Base-by-base conservation (phyloP, 2,888 invertebrate genomes). In the Drosophila hamatofila region DNA sequence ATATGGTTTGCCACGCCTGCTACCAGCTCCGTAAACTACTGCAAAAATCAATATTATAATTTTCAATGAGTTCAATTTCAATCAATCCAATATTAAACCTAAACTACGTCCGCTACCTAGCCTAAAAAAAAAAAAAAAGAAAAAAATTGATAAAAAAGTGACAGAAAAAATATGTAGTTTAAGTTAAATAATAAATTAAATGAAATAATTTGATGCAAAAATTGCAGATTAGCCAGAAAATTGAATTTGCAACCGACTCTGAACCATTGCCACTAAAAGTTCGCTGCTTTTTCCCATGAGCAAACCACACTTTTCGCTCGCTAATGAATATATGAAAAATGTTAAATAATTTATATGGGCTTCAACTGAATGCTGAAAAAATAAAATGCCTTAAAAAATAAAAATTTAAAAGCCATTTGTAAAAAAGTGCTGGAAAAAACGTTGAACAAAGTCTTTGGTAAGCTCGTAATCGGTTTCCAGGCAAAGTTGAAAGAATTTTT, bases 401-500 rank as follows among this genome's bases (percentile, higher is more conserved):
- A 11, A 7, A 27, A 27, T 48, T n/a, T 27, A n/a, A 48, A 27
- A 27, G 12, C n/a, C n/a, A 48, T 48, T 18, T 48, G 48, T 27
- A 48, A 48, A n/a, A n/a, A 46, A 25, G 33, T 21, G 21, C 35
- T 51, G 21, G 2, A 35, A n/a, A 25, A n/a, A 27, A n/a, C 5
- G n/a, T n/a, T 27, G 1, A 27, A 3, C 27, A 49, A 30, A n/a
- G 48, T 18, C 18, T 30, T 18, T 6, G 48, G 30, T 49, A 49
- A 49, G 48, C 48, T 18, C 48, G 12, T 54, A 37, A 54, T 39
- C 25, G 54, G 54, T 54, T 54, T 39, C 25, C 54, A 54, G 25
- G 37, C 48, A 48, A 27, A 27, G 48, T 16, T 35, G 21, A 51
- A 33, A 21, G 4, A n/a, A 8, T 6, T 48, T 49, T 21, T 33